Conservation (phyloP, 92 coral and sea anemone species). For the Galaxea fascicularis region DNA sequence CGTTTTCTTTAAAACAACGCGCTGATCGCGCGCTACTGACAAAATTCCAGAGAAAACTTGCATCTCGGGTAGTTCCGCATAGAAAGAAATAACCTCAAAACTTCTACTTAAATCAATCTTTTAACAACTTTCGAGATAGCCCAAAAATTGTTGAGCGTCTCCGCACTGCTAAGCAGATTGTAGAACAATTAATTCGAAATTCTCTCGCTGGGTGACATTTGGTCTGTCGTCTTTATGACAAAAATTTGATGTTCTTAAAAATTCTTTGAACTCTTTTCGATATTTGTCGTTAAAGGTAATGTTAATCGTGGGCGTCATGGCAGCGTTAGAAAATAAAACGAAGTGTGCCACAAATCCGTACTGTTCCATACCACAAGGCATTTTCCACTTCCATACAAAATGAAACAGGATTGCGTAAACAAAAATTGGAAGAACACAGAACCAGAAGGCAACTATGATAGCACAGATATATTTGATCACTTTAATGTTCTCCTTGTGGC, state of each 20-base stretch:
- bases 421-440: slow-evolving; percentile 30
- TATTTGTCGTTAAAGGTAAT: slow-evolving; percentile 15
- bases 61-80: no score
- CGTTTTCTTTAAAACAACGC: no score
- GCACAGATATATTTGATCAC: slow-evolving; percentile 40
- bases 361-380: slow-evolving; percentile 53
- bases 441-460: slow-evolving; percentile 35
- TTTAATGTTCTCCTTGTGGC: slow-evolving; percentile 46
- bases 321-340: slow-evolving; percentile 38
- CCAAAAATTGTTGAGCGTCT: no score
- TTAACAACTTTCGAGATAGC: no score
- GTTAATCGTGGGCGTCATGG: slow-evolving; percentile 20
- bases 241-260: neutral
- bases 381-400: slow-evolving; percentile 39
- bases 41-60: no score
- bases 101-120: no score
- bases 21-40: no score
- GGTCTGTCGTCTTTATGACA: neutral
- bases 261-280: neutral
- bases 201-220: no score
- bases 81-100: no score
- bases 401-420: slow-evolving; percentile 28
- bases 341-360: slow-evolving; percentile 38
- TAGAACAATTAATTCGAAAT: no score
- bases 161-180: no score